Conservation (phyloP, 2,888 invertebrate genomes). For the Salticus scenicus region DNA sequence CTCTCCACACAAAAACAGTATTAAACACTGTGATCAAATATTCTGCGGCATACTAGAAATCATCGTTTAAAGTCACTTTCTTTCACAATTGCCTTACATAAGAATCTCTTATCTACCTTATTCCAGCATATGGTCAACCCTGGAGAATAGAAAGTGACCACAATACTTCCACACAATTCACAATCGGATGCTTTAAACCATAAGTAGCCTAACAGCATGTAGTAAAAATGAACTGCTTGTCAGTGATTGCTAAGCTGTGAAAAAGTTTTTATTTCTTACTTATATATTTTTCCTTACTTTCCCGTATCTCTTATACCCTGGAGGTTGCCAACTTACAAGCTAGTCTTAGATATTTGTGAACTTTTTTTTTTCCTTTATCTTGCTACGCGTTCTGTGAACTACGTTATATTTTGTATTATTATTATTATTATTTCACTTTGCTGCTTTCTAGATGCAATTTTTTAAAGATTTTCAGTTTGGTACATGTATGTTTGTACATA, state of each 20-base stretch:
- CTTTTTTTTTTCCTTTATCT: constrained; percentile 2
- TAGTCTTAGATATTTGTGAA: constrained; percentile 23
- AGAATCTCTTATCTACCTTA: too few relatives aligned
- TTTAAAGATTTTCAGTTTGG: neutral
- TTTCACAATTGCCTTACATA: too few relatives aligned
- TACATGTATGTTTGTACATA: constrained; percentile 10
- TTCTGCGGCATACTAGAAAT: too few relatives aligned
- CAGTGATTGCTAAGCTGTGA: constrained; percentile 47
- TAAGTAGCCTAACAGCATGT: constrained; percentile 53
- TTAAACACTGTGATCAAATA: too few relatives aligned
- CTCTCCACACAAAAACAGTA: too few relatives aligned
- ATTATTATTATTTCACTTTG: constrained; percentile 18
- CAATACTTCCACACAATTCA: constrained; percentile 17
- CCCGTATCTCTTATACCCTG: constrained; percentile 38
- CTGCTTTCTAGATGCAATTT: constrained; percentile 37
- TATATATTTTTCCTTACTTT: constrained; percentile 51
- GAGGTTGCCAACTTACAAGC: constrained; percentile 55
- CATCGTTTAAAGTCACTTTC: too few relatives aligned
- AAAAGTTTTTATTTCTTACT: constrained; percentile 57
- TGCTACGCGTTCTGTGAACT: neutral
- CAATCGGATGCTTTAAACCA: constrained; percentile 58
- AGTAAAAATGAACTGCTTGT: constrained; percentile 68
- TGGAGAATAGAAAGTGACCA: constrained; percentile 51
- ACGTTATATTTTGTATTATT: constrained; percentile 8
- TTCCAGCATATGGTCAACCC: neutral